phyloP scores from a whole-genome alignment of 1,140 invertebrate genomes.

The Dendroctonus ponderosae region DNA sequence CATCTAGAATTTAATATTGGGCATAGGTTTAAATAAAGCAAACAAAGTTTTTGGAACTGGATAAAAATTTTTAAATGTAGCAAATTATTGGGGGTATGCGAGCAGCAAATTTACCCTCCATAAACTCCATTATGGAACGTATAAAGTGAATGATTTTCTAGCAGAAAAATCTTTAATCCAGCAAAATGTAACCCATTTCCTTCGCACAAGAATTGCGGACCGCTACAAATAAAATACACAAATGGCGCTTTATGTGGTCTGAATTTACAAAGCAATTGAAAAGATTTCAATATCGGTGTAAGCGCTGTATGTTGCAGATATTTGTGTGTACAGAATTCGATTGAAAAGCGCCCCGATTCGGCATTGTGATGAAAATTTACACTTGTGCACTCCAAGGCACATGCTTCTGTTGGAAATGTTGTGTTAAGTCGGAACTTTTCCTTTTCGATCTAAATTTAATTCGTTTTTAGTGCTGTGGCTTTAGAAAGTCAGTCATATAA shows the following conservation, averaged over 20 bases:
- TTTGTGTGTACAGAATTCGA: slow-evolving; percentile 47
- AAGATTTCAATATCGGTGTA: slow-evolving; percentile 51
- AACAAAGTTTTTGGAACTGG: too few species aligned
- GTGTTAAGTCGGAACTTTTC: slow-evolving; percentile 46
- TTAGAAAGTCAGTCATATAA: slow-evolving; percentile 17
- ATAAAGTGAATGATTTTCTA: slow-evolving; percentile 43
- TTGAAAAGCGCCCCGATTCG: slow-evolving; percentile 45
- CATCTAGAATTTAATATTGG: too few species aligned
- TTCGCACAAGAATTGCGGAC: slow-evolving; percentile 42
- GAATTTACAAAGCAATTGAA: slow-evolving; percentile 52
- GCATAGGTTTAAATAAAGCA: too few species aligned
- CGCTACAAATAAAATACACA: slow-evolving; percentile 51
- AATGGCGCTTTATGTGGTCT: slow-evolving; percentile 47
- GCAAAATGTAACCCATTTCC: slow-evolving; percentile 49
- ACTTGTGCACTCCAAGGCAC: slow-evolving; percentile 52
- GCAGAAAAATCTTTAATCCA: slow-evolving; percentile 48
- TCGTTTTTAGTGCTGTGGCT: slow-evolving; percentile 39
- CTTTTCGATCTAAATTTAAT: slow-evolving; percentile 47
- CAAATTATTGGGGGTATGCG: too few species aligned
- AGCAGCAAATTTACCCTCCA: slow-evolving; percentile 2
- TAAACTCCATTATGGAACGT: slow-evolving; percentile 26
- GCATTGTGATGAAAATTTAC: slow-evolving; percentile 52
- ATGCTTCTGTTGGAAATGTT: slow-evolving; percentile 40
- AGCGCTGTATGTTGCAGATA: slow-evolving; percentile 48
- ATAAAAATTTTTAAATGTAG: too few species aligned